Evolutionary conservation across 2,797 vertebrate species (phyloP).

Genomic region (Erpetoichthys calabaricus): DNA sequence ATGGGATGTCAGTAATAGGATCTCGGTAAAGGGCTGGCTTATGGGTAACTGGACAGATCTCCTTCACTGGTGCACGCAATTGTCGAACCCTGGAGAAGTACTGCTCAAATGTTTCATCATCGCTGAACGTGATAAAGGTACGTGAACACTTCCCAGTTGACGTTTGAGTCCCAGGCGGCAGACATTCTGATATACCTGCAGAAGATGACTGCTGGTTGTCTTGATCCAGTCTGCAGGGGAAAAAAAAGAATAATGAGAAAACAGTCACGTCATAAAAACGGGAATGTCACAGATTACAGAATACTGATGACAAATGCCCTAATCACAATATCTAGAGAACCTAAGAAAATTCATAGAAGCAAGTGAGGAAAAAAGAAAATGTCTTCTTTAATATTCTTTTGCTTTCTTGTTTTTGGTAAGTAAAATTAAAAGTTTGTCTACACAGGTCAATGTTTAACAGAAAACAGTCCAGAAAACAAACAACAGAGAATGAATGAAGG

Average conservation of each 20-base stretch:
- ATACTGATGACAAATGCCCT: too few species aligned
- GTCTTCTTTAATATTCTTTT: too few species aligned
- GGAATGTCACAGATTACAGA: neutral
- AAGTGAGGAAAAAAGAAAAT: too few species aligned
- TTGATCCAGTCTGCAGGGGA: conserved; percentile 65
- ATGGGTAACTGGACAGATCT: conserved; percentile 88
- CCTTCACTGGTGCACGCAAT: conserved; percentile 58
- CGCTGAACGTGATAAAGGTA: conserved; percentile 83
- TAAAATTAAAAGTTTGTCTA: too few species aligned
- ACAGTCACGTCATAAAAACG: neutral
- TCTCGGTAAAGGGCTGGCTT: conserved; percentile 77
- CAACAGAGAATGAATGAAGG: too few species aligned
- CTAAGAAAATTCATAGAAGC: too few species aligned
- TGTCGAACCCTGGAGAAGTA: conserved; percentile 45
- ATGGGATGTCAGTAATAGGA: conserved; percentile 89
- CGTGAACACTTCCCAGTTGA: conserved; percentile 61
- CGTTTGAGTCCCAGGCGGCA: conserved; percentile 12
- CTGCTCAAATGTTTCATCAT: conserved; percentile 68
- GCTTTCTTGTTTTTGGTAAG: too few species aligned
- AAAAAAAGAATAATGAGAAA: neutral
- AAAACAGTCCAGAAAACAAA: too few species aligned
- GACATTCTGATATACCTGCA: neutral
- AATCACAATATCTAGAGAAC: too few species aligned
- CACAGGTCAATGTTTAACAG: too few species aligned
- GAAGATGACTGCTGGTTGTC: conserved; percentile 38